Evolutionary conservation across 2,888 invertebrate genomes (phyloP).

Genomic region (Ophonus ardosiacus): DNA sequence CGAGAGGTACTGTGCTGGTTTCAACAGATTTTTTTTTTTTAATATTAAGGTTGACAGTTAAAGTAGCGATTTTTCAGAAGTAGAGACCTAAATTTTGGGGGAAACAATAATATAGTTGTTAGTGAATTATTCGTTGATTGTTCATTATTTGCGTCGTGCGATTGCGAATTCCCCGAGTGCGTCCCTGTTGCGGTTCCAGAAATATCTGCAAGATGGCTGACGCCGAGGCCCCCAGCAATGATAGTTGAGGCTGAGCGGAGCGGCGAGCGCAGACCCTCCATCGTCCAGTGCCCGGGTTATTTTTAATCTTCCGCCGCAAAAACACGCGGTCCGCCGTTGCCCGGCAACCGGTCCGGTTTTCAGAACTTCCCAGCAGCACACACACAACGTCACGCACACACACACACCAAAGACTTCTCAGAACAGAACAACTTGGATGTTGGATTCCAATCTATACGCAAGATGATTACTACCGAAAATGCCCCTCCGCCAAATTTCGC

Average conservation of each 20-base stretch:
- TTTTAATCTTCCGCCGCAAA: conserved; percentile 45
- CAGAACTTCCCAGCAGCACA: conserved; percentile 31
- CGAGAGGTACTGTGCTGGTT: too few species aligned
- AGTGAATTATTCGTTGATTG: too few species aligned
- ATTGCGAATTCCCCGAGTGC: background rate
- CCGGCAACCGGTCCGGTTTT: conserved; percentile 48
- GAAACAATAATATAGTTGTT: too few species aligned
- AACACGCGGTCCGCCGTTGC: conserved; percentile 46
- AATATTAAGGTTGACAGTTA: too few species aligned
- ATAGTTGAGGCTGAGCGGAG: conserved; percentile 39
- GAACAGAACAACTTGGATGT: background rate
- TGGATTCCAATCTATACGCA: background rate
- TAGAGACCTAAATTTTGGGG: too few species aligned
- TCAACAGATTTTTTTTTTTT: too few species aligned
- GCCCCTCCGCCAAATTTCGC: background rate
- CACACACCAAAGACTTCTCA: background rate
- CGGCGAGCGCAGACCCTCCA: background rate
- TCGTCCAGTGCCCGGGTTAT: conserved; percentile 26
- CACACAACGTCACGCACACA: conserved; percentile 34
- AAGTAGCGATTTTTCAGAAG: too few species aligned
- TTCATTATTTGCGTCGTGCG: too few species aligned
- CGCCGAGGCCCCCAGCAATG: conserved; percentile 17
- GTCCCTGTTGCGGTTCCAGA: conserved; percentile 1
- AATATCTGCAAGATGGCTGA: conserved; percentile 12
- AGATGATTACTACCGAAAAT: background rate